Conservation (phyloP, 2,888 invertebrate species). For the Pediacus dermestoides region DNA sequence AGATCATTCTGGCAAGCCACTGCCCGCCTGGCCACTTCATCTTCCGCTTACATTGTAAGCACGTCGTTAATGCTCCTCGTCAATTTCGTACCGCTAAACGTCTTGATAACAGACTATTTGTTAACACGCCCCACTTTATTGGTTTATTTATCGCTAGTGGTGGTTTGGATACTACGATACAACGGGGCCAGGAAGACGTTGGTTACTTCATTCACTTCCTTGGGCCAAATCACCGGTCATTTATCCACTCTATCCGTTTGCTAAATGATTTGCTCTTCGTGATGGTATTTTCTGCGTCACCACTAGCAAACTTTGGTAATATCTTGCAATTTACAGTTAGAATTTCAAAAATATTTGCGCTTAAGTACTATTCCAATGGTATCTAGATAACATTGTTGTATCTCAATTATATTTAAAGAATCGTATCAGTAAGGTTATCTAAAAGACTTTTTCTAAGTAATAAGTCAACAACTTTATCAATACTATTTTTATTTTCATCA, state of each 20-base stretch:
- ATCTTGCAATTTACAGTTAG: too few species aligned
- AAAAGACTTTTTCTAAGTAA: too few species aligned
- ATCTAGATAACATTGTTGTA: too few species aligned
- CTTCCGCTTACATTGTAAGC: conserved; percentile 42
- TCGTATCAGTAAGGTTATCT: too few species aligned
- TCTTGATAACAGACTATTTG: conserved; percentile 48
- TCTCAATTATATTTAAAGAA: too few species aligned
- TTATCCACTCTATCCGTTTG: conserved; percentile 9
- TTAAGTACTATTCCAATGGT: too few species aligned
- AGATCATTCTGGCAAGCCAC: conserved; percentile 56
- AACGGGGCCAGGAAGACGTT: conserved; percentile 1
- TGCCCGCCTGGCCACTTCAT: conserved; percentile 53
- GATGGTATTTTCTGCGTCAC: too few species aligned
- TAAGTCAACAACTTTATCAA: too few species aligned
- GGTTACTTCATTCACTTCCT: conserved; percentile 12
- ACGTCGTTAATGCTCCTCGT: conserved; percentile 44
- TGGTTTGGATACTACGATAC: not conserved
- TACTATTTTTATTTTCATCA: too few species aligned
- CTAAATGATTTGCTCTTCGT: conserved; percentile 12
- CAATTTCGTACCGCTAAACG: conserved; percentile 45
- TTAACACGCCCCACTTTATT: conserved; percentile 37
- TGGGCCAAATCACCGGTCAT: conserved; percentile 9
- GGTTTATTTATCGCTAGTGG: conserved; percentile 39
- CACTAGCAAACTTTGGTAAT: too few species aligned
- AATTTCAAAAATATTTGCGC: too few species aligned